Percentiles rank a stretch among this genome's conserved stretches.
phyloP scores from a whole-genome alignment of 2,113 vertebrate species.

The Crotalus horridus region DNA sequence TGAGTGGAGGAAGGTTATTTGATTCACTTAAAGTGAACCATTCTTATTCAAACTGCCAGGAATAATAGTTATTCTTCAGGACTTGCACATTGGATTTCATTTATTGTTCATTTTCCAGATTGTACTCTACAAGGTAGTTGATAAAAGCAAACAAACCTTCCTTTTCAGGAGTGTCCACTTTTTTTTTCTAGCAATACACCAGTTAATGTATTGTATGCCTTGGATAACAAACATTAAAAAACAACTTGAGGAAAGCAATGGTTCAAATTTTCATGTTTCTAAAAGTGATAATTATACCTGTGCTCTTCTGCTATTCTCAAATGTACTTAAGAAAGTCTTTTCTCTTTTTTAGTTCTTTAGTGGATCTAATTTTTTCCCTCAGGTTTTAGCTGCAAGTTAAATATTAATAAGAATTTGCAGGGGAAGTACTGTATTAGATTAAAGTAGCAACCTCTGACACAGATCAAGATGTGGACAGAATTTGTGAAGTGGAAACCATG shows the following conservation, averaged over 20 bases:
- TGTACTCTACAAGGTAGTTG: background rate
- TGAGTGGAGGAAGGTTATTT: background rate
- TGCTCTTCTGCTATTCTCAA: background rate
- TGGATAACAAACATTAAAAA: background rate
- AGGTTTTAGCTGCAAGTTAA: background rate
- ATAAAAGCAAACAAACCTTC: background rate
- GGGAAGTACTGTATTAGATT: background rate
- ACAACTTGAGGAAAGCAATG: background rate
- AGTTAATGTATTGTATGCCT: background rate
- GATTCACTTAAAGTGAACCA: background rate
- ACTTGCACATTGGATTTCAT: slow-evolving; percentile 18
- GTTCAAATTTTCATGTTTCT: background rate
- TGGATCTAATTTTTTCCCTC: background rate
- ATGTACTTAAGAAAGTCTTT: background rate
- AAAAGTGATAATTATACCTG: background rate
- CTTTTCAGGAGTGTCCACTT: background rate
- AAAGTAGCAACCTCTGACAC: background rate
- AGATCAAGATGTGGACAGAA: too few relatives aligned
- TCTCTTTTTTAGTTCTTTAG: background rate
- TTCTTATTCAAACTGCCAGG: background rate
- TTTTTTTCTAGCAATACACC: background rate
- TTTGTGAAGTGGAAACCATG: background rate
- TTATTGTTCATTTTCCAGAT: background rate
- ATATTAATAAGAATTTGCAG: background rate
- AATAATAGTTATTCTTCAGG: slow-evolving; percentile 29